phyloP scores from a whole-genome alignment of 2,888 invertebrate species.

The Ethmia dodecea region DNA sequence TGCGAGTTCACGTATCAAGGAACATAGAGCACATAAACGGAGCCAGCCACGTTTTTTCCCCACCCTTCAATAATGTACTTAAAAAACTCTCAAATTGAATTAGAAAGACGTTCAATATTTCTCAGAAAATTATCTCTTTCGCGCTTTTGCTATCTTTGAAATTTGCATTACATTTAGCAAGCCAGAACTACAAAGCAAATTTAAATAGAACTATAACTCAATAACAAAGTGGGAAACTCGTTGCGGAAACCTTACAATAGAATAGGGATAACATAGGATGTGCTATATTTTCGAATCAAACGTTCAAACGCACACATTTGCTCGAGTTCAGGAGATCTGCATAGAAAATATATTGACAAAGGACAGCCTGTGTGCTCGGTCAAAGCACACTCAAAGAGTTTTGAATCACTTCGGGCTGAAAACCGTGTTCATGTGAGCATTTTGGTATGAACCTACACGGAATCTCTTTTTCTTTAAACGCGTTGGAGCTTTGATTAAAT shows the following conservation, averaged over 20 bases:
- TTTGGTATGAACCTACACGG: no score
- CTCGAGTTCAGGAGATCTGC: conserved; percentile 28
- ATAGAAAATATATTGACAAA: conserved; percentile 34
- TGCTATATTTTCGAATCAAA: conserved; percentile 32
- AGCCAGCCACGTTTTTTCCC: no score
- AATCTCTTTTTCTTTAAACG: no score
- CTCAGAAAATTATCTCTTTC: neutral
- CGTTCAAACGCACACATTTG: conserved; percentile 28
- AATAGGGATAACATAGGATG: conserved; percentile 17
- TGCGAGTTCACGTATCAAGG: no score
- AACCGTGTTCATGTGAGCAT: no score
- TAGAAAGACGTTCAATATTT: no score
- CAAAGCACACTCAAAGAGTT: conserved; percentile 31
- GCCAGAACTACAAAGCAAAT: no score
- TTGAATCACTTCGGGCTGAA: conserved; percentile 17
- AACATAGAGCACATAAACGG: no score
- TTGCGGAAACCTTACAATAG: conserved; percentile 8
- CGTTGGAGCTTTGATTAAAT: no score
- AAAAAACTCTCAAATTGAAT: no score
- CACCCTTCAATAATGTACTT: no score
- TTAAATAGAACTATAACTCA: conserved; percentile 7
- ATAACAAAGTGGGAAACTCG: conserved; percentile 1
- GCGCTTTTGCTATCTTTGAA: neutral
- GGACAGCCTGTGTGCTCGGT: conserved; percentile 23
- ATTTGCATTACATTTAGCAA: neutral